Base-by-base conservation (phyloP, 2,888 invertebrate species). In the Lymantria dispar region DNA sequence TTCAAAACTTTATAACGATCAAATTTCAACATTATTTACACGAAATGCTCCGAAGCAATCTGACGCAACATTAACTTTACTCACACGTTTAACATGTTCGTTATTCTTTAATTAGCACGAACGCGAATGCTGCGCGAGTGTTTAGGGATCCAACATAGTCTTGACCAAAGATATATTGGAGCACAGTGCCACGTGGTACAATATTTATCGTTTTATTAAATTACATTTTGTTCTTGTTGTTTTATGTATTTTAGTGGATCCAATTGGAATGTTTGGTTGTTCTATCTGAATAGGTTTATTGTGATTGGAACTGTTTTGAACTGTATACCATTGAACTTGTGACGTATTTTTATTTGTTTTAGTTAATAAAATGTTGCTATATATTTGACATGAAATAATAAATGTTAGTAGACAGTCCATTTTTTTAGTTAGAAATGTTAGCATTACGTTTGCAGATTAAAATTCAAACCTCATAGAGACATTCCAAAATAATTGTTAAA, bases 61-160 rank as follows among this genome's bases (percentile, higher is more conserved):
- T 52, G 57, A 60, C 49, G 60, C 48, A 62, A 57, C 53, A 44
- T 46, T 55, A 56, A 50, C 42, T 31, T 64, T 53, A 54, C 60
- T 53, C 47, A 44, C 38, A 13, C 51, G 48, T 58, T 58, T 50
- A 54, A 56, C 43, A 48, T 22, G 22, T 62, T 67, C 64, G 51
- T 67, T 67, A 59, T 59, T 67, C 44, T 70, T 64, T 59, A 52
- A 68, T 68, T 70, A 68, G 57, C 62, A 49, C 43, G 29, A 14
- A 31, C 12, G 30, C 47, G 45, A 36, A 45, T 45, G 38, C 36
- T n/a, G n/a, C n/a, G n/a, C n/a, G n/a, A 49, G 48, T 58, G 47
- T 62, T 44, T 43, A 58, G 56, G 54, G 39, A 42, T 38, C 29
- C 37, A 8, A 41, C 54, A 52, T 51, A 47, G 15, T 38, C 37